Percentiles rank a stretch among this genome's conserved stretches.
Evolutionary conservation across 2,888 invertebrate species (phyloP).

Genomic region (Teleiodes luculella): DNA sequence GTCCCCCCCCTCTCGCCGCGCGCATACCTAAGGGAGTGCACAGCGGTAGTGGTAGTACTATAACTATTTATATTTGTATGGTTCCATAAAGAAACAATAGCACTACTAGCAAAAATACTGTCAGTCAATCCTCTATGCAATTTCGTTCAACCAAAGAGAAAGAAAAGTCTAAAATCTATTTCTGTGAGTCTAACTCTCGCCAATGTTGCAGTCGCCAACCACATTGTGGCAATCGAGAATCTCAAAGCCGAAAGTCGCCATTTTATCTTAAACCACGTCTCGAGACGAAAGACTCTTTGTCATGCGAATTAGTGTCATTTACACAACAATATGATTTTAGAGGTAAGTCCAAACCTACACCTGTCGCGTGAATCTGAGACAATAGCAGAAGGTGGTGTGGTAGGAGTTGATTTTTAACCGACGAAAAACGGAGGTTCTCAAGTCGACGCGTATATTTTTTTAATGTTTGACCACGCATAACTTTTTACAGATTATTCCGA

Average conservation of each 20-base stretch:
- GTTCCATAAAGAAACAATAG: too few species aligned
- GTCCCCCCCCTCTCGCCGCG: too few species aligned
- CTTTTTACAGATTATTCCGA: too few species aligned
- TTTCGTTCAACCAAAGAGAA: background rate
- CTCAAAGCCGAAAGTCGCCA: background rate
- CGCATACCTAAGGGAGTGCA: too few species aligned
- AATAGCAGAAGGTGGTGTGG: conserved; percentile 3
- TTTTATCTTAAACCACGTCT: background rate
- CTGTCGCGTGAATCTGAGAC: background rate
- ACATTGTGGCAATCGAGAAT: background rate
- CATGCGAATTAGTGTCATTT: conserved; percentile 4
- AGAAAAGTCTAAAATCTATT: too few species aligned
- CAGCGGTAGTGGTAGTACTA: too few species aligned
- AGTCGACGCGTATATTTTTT: too few species aligned
- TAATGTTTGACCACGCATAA: too few species aligned
- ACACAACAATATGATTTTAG: conserved; percentile 2
- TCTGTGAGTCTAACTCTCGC: too few species aligned
- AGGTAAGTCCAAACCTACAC: background rate
- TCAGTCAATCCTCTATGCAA: background rate
- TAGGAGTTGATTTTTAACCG: background rate
- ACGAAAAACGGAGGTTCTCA: too few species aligned
- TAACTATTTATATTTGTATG: too few species aligned
- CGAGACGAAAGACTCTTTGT: background rate
- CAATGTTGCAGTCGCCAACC: background rate
- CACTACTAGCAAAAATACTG: too few species aligned